Conservation (phyloP, 2,113 vertebrate genomes). For the Myiozetetes cayanensis region DNA sequence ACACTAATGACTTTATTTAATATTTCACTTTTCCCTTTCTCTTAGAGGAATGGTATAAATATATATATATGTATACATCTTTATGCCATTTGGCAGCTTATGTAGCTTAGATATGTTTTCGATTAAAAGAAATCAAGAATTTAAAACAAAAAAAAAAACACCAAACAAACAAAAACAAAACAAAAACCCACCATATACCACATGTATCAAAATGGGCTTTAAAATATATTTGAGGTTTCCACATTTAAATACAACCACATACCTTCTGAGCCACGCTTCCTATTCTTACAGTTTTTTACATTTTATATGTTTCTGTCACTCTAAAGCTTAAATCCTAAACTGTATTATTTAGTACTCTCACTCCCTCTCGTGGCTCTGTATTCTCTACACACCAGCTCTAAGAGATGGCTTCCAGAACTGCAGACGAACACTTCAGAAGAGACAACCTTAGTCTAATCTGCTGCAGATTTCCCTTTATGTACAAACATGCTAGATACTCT, state of each 20-base stretch:
- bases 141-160: too few relatives aligned
- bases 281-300: neutral
- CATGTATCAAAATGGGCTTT: neutral
- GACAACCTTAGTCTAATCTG: accelerated
- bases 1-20: neutral
- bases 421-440: neutral
- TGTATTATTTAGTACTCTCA: neutral
- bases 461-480: neutral
- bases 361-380: constrained; percentile 34
- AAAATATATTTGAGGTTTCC: neutral
- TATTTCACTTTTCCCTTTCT: neutral
- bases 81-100: neutral
- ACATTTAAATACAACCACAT: neutral
- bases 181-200: neutral
- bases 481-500: neutral
- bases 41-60: neutral
- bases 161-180: neutral
- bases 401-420: neutral
- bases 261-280: neutral
- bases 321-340: neutral
- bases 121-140: neutral
- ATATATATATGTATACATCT: neutral
- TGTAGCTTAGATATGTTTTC: neutral
- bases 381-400: accelerated
- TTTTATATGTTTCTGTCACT: neutral